A percentile compares a stretch with the other conserved stretches of the same genome.
Evolutionary conservation across 2,888 invertebrate genomes (phyloP).

Genomic region (Ectemnius lituratus): DNA sequence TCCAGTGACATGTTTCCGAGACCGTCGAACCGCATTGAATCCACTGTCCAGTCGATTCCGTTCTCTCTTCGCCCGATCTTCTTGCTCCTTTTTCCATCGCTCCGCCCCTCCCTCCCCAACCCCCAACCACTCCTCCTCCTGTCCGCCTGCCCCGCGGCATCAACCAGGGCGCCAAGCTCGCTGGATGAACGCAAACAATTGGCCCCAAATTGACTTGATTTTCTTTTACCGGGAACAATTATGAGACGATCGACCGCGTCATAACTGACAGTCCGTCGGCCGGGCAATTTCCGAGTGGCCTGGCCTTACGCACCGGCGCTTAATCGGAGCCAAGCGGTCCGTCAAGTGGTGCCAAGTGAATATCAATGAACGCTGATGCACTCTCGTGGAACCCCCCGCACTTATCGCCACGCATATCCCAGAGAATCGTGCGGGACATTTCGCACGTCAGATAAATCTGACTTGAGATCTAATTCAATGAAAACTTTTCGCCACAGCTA

Average conservation of each 20-base stretch:
- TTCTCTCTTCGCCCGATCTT: slow-evolving; percentile 1
- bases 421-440: slow-evolving; percentile 11
- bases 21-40: slow-evolving; percentile 26
- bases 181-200: slow-evolving; percentile 37
- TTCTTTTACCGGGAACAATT: slow-evolving; percentile 50
- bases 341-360: background rate
- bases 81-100: slow-evolving; percentile 27
- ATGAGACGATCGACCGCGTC: slow-evolving; percentile 39
- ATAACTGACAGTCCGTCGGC: slow-evolving; percentile 39
- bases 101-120: slow-evolving; percentile 5
- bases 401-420: background rate
- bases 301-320: background rate
- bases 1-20: slow-evolving; percentile 11
- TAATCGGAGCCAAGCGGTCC: background rate
- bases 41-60: slow-evolving; percentile 35
- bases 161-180: background rate
- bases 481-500: slow-evolving; percentile 24
- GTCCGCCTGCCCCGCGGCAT: background rate
- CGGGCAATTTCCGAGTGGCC: slow-evolving; percentile 24
- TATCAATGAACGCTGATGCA: slow-evolving; percentile 11
- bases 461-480: slow-evolving; percentile 45
- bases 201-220: slow-evolving; percentile 51
- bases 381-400: background rate
- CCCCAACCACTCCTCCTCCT: background rate
- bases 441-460: slow-evolving; percentile 37